phyloP scores from a whole-genome alignment of 2,113 vertebrate genomes.

The Mus spicilegus region DNA sequence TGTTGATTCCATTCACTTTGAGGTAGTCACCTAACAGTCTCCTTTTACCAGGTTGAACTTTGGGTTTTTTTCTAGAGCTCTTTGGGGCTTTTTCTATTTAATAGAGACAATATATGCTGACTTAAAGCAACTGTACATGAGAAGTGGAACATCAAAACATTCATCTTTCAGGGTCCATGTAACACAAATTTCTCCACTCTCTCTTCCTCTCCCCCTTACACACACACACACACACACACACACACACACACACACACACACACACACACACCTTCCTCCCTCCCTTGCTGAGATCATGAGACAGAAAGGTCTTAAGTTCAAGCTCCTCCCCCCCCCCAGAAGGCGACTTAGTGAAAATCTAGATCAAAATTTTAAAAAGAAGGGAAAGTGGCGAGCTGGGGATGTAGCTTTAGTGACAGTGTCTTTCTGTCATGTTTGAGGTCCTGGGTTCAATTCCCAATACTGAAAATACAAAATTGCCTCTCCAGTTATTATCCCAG shows the following conservation, averaged over 20 bases:
- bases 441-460: not conserved
- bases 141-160: not conserved
- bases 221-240: too few species aligned
- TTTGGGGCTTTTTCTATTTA: not conserved
- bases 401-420: not conserved
- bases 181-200: not conserved
- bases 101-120: not conserved
- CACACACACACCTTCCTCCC: too few species aligned
- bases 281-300: not conserved
- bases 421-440: not conserved
- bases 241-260: too few species aligned
- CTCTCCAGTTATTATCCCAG: too few species aligned
- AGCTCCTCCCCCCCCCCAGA: too few species aligned
- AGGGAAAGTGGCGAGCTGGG: too few species aligned
- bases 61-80: not conserved
- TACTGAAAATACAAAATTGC: not conserved
- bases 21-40: not conserved
- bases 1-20: constrained; percentile 34
- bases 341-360: not conserved
- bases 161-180: not conserved
- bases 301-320: not conserved
- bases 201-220: too few species aligned
- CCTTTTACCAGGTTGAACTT: not conserved
- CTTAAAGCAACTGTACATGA: not conserved
- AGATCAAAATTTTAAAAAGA: not conserved